phyloP scores from a whole-genome alignment of 2,888 invertebrate species.

The Tetramorium bicarinatum region DNA sequence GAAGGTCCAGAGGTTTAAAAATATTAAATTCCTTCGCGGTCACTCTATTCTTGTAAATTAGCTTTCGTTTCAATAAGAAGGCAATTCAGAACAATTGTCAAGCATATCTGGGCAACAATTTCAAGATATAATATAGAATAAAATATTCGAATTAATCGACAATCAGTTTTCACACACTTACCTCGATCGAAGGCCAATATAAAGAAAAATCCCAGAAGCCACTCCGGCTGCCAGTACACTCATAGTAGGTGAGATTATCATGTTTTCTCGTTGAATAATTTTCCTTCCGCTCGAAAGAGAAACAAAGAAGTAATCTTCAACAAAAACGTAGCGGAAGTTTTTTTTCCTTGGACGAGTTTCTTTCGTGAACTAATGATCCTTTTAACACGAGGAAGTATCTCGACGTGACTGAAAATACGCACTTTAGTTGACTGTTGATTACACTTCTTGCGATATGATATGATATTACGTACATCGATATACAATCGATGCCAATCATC shows the following conservation, averaged over 20 bases:
- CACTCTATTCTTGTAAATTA: neutral
- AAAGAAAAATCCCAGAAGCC: slow-evolving; percentile 90
- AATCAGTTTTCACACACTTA: slow-evolving; percentile 84
- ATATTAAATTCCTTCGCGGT: neutral
- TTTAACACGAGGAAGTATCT: neutral
- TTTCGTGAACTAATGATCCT: neutral
- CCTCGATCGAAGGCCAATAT: slow-evolving; percentile 88
- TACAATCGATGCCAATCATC: slow-evolving; percentile 58
- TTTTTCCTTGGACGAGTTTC: neutral
- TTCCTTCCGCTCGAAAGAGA: neutral
- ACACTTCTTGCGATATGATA: slow-evolving; percentile 52
- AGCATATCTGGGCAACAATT: neutral
- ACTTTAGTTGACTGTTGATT: slow-evolving; percentile 59
- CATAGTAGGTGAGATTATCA: slow-evolving; percentile 88
- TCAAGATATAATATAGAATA: neutral
- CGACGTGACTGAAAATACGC: slow-evolving; percentile 35
- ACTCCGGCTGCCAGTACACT: slow-evolving; percentile 90
- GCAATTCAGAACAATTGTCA: too few relatives aligned
- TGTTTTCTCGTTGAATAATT: slow-evolving; percentile 62
- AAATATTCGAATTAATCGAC: neutral
- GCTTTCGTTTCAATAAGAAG: neutral
- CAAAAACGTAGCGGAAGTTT: neutral
- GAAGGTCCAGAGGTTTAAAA: neutral
- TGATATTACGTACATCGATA: slow-evolving; percentile 64
- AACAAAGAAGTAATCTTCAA: neutral